Percentiles rank a stretch among this genome's conserved stretches.
Evolutionary conservation across 1,140 invertebrate species (phyloP).

Genomic region (Pararge aegeria): DNA sequence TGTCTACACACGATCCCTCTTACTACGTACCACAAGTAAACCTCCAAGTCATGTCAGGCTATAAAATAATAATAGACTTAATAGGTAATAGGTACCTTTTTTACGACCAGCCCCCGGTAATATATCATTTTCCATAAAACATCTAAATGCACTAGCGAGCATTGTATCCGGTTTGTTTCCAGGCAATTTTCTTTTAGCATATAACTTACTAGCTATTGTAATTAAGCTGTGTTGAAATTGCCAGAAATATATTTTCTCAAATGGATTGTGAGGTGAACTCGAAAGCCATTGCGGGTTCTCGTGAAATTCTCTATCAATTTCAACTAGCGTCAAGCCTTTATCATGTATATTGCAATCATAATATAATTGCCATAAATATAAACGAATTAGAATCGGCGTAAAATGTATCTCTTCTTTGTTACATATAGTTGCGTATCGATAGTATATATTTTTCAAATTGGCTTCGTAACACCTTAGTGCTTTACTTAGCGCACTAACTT

Average conservation of each 20-base stretch:
- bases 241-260: conserved; percentile 82
- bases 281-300: conserved; percentile 69
- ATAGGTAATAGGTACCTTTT: too few species aligned
- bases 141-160: conserved; percentile 70
- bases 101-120: conserved; percentile 59
- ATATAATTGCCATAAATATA: conserved; percentile 82
- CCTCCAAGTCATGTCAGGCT: too few species aligned
- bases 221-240: conserved; percentile 81
- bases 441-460: conserved; percentile 74
- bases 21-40: too few species aligned
- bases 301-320: conserved; percentile 72
- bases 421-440: conserved; percentile 73
- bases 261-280: conserved; percentile 74
- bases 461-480: conserved; percentile 68
- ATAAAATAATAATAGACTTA: too few species aligned
- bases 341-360: conserved; percentile 76
- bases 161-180: conserved; percentile 63
- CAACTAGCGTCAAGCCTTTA: conserved; percentile 69
- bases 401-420: conserved; percentile 55
- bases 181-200: conserved; percentile 56
- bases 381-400: conserved; percentile 71
- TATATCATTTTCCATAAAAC: conserved; percentile 74
- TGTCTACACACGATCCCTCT: too few species aligned
- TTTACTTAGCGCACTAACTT: conserved; percentile 63
- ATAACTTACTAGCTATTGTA: conserved; percentile 73